Conservation (phyloP, 2,797 vertebrate genomes). For the Spinus olivaceus region DNA sequence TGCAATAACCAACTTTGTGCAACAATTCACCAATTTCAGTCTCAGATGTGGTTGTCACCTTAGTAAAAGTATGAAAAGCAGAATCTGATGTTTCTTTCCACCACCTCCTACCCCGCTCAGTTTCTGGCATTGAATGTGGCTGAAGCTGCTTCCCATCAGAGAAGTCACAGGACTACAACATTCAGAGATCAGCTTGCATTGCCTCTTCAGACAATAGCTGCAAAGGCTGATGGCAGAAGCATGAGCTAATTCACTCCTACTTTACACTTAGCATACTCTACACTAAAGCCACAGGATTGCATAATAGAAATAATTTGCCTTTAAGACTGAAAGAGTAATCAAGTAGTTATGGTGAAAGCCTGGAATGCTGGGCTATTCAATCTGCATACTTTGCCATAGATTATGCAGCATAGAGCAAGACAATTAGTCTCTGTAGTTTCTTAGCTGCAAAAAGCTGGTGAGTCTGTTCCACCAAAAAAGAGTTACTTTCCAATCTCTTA, state of each 20-base stretch:
- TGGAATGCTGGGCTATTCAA: not conserved
- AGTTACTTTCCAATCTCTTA: not conserved
- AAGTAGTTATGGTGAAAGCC: not conserved
- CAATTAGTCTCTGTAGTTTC: not conserved
- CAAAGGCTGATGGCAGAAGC: not conserved
- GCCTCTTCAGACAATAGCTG: not conserved
- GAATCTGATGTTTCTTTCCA: not conserved
- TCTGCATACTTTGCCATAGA: not conserved
- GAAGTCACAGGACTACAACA: not conserved
- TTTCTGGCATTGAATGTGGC: not conserved
- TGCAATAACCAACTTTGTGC: not conserved
- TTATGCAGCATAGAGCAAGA: not conserved
- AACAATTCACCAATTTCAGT: not conserved
- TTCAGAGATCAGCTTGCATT: not conserved
- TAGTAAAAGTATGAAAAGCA: not conserved
- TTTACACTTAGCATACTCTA: not conserved
- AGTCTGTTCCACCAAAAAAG: not conserved
- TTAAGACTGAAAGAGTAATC: not conserved
- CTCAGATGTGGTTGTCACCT: not conserved
- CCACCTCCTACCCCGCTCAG: rapidly evolving
- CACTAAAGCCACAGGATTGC: not conserved
- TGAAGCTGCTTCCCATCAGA: not conserved
- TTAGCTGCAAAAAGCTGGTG: not conserved
- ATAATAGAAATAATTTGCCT: not conserved
- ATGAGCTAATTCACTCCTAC: not conserved